Evolutionary conservation across 2,888 invertebrate genomes (phyloP), one percentile per base, ranked within the genome.

Genomic region (Drosophila nr. fundita): DNA sequence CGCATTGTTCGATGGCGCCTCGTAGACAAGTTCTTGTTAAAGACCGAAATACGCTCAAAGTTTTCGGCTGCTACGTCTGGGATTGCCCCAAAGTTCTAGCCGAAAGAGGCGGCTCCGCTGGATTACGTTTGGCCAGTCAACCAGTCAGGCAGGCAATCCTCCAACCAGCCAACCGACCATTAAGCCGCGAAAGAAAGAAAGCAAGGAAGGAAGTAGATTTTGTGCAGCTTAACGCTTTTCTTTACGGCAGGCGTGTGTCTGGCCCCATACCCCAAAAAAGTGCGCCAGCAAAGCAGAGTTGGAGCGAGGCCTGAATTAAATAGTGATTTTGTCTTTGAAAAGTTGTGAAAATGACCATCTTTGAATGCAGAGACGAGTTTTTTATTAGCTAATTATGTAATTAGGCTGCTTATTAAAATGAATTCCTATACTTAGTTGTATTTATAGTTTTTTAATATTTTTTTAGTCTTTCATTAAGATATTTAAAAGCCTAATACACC

Each of bases 201-300:
- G 60, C 49, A 48, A 73, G 82, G 79, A 85, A 87, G 85, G 87
- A 90, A 88, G 89, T 85, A 85, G 70, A 85, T 90, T 85, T 86
- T 86, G 90, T 88, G 73, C 83, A 86, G 80, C 90, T 90, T 86
- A 88, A 86, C 78, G 89, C 73, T 88, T 70, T 87, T 68, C 83
- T 71, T 69, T 73, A 13, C 60, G 48, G 57, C 62, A 48, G 55
- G 40, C 68, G 62, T 45, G 50, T 66, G 83, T 73, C 83, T 85
- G 83, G 67, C 29, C 68, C 54, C 65, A 67, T 62, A 52, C 59
- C 71, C 18, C 45, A 34, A 42, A 68, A 68, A 68, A 74, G 27
- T 15, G 49, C 24, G 54, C 58, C 57, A 53, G 21, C 29, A 67
- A 66, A 67, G 54, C 60, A 36, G 36, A 68, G 73, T 64, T 32